phyloP scores from a whole-genome alignment of 1,140 invertebrate species.

The Bicyclus anynana region DNA sequence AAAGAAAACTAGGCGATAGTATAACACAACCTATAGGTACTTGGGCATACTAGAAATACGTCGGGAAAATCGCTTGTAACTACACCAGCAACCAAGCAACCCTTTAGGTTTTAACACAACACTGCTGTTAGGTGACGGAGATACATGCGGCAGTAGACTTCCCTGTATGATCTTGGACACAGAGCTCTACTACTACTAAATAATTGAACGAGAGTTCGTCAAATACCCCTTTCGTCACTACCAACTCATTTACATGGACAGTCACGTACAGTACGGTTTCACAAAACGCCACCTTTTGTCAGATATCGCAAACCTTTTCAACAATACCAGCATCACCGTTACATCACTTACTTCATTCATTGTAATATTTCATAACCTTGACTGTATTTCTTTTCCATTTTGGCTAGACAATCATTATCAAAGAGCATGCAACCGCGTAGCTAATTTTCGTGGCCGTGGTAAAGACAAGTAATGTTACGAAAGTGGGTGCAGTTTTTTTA shows the following conservation, averaged over 20 bases:
- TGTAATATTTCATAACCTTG: background rate
- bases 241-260: background rate
- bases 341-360: conserved; percentile 6
- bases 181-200: too few relatives aligned
- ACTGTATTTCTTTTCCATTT: conserved; percentile 1
- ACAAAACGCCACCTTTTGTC: background rate
- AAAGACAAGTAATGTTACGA: background rate
- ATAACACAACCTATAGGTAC: too few relatives aligned
- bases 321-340: background rate
- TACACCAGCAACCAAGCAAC: too few relatives aligned
- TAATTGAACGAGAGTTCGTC: too few relatives aligned
- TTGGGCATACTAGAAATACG: too few relatives aligned
- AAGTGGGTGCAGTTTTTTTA: background rate
- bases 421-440: background rate
- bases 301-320: background rate
- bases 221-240: too few relatives aligned
- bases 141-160: too few relatives aligned
- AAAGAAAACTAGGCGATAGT: too few relatives aligned
- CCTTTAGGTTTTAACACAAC: too few relatives aligned
- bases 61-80: too few relatives aligned
- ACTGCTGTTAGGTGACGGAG: too few relatives aligned
- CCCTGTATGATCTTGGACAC: too few relatives aligned
- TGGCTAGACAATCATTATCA: background rate
- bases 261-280: background rate
- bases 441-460: background rate